Percentiles rank a stretch among this genome's conserved stretches.
Evolutionary conservation across 2,888 invertebrate species (phyloP).

Genomic region (Aleiodes testaceus): DNA sequence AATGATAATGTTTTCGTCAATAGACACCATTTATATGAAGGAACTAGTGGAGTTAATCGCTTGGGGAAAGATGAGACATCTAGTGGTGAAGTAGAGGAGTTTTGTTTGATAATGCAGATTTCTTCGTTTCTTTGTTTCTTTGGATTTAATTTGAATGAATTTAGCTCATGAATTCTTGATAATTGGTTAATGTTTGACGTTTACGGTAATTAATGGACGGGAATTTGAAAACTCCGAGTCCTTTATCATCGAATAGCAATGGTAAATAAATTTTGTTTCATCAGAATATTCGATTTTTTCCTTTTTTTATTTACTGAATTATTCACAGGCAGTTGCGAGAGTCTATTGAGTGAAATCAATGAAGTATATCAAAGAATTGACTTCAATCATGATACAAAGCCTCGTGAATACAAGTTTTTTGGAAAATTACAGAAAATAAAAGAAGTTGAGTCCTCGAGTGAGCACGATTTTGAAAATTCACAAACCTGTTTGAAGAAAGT

Average conservation of each 20-base stretch:
- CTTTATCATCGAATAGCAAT: slow-evolving; percentile 42
- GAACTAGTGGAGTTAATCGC: not conserved
- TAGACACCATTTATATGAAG: too few species aligned
- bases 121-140: too few species aligned
- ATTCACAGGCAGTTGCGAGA: slow-evolving; percentile 39
- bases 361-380: slow-evolving; percentile 28
- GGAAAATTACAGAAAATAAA: slow-evolving; percentile 29
- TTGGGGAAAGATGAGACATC: not conserved
- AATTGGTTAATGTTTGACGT: not conserved
- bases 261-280: slow-evolving; percentile 32
- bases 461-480: slow-evolving; percentile 52
- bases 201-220: not conserved
- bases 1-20: too few species aligned
- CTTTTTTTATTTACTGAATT: not conserved
- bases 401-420: slow-evolving; percentile 17
- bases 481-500: slow-evolving; percentile 54
- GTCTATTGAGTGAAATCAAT: slow-evolving; percentile 42
- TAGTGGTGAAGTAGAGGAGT: too few species aligned
- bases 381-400: not conserved
- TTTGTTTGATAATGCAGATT: too few species aligned
- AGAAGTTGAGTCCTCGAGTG: slow-evolving; percentile 31
- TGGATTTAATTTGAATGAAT: too few species aligned
- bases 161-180: not conserved
- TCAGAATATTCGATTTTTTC: not conserved
- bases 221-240: slow-evolving; percentile 45